Conservation (phyloP, 2,888 invertebrate species). For the Dione vanillae region DNA sequence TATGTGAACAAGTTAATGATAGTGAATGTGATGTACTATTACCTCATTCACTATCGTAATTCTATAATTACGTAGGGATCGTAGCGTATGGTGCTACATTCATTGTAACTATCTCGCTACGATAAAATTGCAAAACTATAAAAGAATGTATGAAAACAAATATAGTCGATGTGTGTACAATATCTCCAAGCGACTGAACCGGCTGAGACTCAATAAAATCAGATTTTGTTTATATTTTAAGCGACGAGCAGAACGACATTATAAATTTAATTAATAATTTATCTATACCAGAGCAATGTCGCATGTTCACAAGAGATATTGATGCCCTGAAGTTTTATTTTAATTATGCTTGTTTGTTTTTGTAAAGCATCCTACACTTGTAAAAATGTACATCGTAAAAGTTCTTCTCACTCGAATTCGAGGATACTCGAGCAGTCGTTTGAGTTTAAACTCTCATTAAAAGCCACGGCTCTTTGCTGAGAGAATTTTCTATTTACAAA, state of each 20-base stretch:
- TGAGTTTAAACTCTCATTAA: slow-evolving; percentile 31
- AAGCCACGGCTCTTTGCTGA: slow-evolving; percentile 5
- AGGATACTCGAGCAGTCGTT: slow-evolving; percentile 26
- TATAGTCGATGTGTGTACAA: no score
- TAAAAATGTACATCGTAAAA: slow-evolving; percentile 1
- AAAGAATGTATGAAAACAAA: no score
- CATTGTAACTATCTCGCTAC: no score
- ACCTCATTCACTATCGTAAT: no score
- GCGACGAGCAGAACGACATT: not conserved
- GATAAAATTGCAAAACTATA: no score
- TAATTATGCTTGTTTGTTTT: not conserved
- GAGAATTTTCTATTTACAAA: slow-evolving; percentile 9
- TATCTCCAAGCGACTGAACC: no score
- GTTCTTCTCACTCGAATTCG: slow-evolving; percentile 22
- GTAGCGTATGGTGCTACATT: no score
- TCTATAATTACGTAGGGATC: no score
- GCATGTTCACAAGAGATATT: not conserved
- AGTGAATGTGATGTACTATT: no score
- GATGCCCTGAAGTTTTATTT: not conserved
- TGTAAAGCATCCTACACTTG: slow-evolving; percentile 3
- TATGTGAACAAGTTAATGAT: no score
- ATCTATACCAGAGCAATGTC: not conserved
- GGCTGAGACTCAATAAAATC: no score
- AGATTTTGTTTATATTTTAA: not conserved
- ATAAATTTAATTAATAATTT: not conserved